Evolutionary conservation across 2,888 invertebrate species (phyloP), one percentile per base, ranked within the genome.

Genomic region (Eupithecia abbreviata): DNA sequence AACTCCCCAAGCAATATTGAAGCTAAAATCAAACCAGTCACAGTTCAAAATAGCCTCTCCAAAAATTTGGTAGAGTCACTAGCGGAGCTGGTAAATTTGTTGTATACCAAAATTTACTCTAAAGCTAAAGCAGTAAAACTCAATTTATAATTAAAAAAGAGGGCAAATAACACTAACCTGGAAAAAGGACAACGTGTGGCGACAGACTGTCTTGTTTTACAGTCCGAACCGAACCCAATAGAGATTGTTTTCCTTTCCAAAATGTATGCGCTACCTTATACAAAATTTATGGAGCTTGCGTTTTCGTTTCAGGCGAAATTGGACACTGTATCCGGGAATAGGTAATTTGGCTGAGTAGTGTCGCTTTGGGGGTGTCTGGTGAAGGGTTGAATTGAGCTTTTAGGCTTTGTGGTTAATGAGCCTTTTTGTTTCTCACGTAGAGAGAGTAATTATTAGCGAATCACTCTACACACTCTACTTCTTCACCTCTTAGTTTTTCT

Each of bases 171-270:
- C 49, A 69, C 18, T 65, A 18, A 69, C 45, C 42, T 72, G n/a
- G 41, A 30, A 41, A 71, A 71, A 71, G 86, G 87, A 88, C 90
- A 92, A 92, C 93, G 93, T 91, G 87, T 90, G 93, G 93, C 93
- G 94, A 91, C 94, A 91, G 92, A 92, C 92, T 88, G 93, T 93
- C 93, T 91, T 92, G 91, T 91, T 91, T 89, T 89, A 92, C 90
- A 90, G 90, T 91, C 87, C 89, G 78, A 72, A 65, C 72, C 87
- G 83, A 83, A 84, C 86, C 84, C 85, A 87, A 87, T 78, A 76
- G 67, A 84, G 89, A 87, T 85, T 84, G 86, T 85, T 87, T 89
- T 88, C 85, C 86, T 82, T 85, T 89, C 81, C 82, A 82, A 78
- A 30, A 77, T 70, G 74, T 71, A 65, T 74, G 51, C 73, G 75